Conservation (phyloP, 2,888 invertebrate species). For the Plemyria rubiginata region DNA sequence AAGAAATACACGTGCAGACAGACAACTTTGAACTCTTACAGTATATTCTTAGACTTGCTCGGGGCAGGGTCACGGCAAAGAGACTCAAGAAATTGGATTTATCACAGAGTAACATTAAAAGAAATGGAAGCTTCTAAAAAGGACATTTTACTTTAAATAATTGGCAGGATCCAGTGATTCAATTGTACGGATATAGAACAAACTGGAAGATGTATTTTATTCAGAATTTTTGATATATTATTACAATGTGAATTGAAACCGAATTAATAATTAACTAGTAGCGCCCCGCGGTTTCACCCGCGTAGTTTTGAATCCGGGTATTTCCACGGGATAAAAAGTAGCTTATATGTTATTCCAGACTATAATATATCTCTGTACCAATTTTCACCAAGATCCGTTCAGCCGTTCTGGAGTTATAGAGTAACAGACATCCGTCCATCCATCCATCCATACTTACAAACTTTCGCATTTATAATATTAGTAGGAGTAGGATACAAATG, state of each 20-base stretch:
- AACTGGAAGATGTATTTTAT: constrained; percentile 19
- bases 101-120: constrained; percentile 42
- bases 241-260: constrained; percentile 1
- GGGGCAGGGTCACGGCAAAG: constrained; percentile 23
- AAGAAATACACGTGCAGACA: neutral
- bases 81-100: constrained; percentile 41
- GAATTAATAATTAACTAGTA: constrained; percentile 1
- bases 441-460: too few species aligned
- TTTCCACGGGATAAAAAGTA: too few species aligned
- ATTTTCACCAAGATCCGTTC: too few species aligned
- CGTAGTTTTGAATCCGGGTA: too few species aligned
- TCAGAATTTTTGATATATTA: constrained; percentile 6
- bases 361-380: too few species aligned
- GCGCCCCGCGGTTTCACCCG: too few species aligned
- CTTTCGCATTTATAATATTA: too few species aligned
- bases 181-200: constrained; percentile 34
- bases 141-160: constrained; percentile 45
- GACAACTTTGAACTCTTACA: neutral
- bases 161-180: constrained; percentile 42
- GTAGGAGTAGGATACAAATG: too few species aligned
- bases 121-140: constrained; percentile 40
- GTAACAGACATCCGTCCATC: too few species aligned
- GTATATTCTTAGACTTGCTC: constrained; percentile 8
- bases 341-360: too few species aligned
- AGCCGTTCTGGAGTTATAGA: too few species aligned